phyloP scores from a whole-genome alignment of 2,113 vertebrate genomes.

The Lathamus discolor region DNA sequence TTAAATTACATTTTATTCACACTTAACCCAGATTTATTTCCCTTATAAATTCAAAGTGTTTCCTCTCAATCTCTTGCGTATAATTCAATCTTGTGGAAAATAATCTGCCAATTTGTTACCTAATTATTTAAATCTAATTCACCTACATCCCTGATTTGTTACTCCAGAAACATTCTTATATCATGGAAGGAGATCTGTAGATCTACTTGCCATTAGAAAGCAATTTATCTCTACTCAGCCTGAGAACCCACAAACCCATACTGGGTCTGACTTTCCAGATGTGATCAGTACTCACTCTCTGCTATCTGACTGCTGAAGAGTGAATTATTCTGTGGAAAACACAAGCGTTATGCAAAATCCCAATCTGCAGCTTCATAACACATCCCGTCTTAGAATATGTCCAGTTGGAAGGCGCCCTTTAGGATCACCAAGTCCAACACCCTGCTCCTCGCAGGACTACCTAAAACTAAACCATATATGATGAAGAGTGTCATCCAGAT shows the following conservation, averaged over 20 bases:
- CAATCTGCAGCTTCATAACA: neutral
- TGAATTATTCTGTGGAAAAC: neutral
- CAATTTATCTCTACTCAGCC: neutral
- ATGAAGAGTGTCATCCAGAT: accelerated
- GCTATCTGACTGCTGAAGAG: neutral
- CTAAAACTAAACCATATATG: neutral
- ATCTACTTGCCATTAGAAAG: neutral
- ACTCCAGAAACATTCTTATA: neutral
- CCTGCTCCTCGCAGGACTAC: neutral
- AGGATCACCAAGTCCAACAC: neutral
- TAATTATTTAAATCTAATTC: neutral
- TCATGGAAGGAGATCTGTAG: neutral
- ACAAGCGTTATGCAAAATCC: neutral
- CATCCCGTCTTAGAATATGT: neutral
- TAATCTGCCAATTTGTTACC: neutral
- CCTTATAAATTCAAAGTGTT: neutral
- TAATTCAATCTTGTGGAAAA: neutral
- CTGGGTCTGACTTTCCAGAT: neutral
- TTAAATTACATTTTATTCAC: neutral
- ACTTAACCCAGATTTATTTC: neutral
- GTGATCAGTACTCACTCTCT: neutral
- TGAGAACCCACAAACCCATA: neutral
- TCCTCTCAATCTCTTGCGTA: neutral
- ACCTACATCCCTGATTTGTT: neutral
- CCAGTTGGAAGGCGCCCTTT: neutral